Conservation (phyloP, 92 coral and sea anemone genomes). For the Zoanthus sansibaricus region DNA sequence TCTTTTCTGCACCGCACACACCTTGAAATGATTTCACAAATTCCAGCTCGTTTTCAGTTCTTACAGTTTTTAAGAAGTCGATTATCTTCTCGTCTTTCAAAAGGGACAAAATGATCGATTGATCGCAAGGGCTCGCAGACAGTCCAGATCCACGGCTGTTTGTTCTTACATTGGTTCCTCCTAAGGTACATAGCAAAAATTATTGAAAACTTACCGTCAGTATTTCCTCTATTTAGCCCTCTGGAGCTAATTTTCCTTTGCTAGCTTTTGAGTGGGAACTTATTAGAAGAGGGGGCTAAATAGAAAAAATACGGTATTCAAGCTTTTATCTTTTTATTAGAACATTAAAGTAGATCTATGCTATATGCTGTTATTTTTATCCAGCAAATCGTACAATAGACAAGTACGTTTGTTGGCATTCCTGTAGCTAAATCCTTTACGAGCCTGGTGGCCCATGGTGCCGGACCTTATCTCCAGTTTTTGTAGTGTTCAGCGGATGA, state of each 20-base stretch:
- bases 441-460: no score
- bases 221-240: no score
- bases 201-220: not conserved
- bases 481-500: no score
- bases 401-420: no score
- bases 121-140: not conserved
- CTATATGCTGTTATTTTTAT: no score
- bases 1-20: not conserved
- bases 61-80: slow-evolving; percentile 26
- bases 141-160: not conserved
- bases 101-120: not conserved
- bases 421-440: no score
- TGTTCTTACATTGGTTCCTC: slow-evolving; percentile 1
- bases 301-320: no score
- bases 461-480: no score
- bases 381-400: no score
- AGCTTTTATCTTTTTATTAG: no score
- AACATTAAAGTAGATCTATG: no score
- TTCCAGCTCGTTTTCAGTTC: slow-evolving; percentile 4
- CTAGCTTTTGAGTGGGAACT: not conserved
- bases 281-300: not conserved
- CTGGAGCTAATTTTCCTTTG: no score
- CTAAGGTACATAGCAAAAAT: not conserved
- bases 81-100: slow-evolving; percentile 12
- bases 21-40: slow-evolving; percentile 25